A percentile compares a stretch with the other conserved stretches of the same genome.
Conservation (phyloP, 2,797 vertebrate species). For the Pogoniulus pusillus region DNA sequence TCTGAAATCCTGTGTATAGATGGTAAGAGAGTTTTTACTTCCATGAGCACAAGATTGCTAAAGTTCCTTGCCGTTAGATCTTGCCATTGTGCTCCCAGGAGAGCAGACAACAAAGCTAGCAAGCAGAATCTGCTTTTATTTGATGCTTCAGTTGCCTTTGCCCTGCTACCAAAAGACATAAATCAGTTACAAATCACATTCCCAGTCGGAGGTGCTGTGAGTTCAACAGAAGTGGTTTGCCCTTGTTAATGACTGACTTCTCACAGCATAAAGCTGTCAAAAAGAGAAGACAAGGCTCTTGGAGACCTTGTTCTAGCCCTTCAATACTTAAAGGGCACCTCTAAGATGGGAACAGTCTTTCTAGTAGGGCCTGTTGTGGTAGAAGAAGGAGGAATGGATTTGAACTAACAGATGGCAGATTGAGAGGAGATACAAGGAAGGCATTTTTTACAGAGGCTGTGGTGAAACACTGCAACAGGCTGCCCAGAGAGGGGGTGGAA, state of each 20-base stretch:
- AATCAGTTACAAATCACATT: slow-evolving; percentile 38
- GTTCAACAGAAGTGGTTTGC: background rate
- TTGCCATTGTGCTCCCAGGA: background rate
- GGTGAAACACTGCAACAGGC: too few relatives aligned
- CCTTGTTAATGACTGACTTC: background rate
- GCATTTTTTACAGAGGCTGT: too few relatives aligned
- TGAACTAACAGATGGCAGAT: too few relatives aligned
- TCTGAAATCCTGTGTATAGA: background rate
- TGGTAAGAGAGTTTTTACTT: background rate
- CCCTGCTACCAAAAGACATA: background rate
- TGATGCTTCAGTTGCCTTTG: slow-evolving; percentile 1
- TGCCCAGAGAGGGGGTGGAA: background rate
- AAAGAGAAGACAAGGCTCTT: too few relatives aligned
- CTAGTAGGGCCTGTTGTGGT: too few relatives aligned
- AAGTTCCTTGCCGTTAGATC: background rate
- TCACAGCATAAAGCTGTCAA: background rate
- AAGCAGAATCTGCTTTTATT: slow-evolving; percentile 19
- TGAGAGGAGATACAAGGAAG: too few relatives aligned
- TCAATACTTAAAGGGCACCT: too few relatives aligned
- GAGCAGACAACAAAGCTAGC: background rate
- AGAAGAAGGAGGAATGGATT: too few relatives aligned
- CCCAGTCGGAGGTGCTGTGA: background rate
- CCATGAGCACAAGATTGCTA: background rate
- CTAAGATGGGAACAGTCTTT: too few relatives aligned
- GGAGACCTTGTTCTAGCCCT: too few relatives aligned